Percentiles rank a stretch among this genome's conserved stretches.
phyloP scores from a whole-genome alignment of 2,888 invertebrate species.

The Tenthredo notha region DNA sequence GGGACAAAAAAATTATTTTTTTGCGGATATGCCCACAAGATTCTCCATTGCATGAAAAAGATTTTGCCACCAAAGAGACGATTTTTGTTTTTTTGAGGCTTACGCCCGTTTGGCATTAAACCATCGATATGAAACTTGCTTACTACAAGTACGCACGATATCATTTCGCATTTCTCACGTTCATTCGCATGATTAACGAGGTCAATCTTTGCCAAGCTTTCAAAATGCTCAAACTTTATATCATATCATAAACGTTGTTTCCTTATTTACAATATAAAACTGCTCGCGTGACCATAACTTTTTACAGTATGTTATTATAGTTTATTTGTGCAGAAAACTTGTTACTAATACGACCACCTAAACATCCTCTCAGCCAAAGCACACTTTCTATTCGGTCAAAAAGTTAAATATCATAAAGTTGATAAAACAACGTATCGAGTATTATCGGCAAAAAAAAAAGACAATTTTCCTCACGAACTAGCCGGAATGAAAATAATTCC shows the following conservation, averaged over 20 bases:
- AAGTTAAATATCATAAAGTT: not conserved
- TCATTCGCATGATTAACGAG: constrained; percentile 18
- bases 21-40: too few relatives aligned
- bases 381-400: not conserved
- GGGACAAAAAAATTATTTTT: too few relatives aligned
- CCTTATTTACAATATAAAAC: constrained; percentile 26
- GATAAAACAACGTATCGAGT: not conserved
- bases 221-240: constrained; percentile 33
- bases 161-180: constrained; percentile 42
- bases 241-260: constrained; percentile 4
- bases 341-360: not conserved
- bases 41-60: too few relatives aligned
- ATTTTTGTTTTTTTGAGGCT: too few relatives aligned
- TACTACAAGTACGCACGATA: constrained; percentile 41
- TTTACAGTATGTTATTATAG: constrained; percentile 9
- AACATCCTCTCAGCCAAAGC: not conserved
- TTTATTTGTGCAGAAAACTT: not conserved
- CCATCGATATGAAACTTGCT: constrained; percentile 7
- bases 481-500: not conserved
- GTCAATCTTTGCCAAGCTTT: not conserved
- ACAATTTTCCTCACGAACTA: constrained; percentile 6
- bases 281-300: not conserved
- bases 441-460: not conserved
- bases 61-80: too few relatives aligned
- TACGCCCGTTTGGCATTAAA: too few relatives aligned